phyloP scores from a whole-genome alignment of 2,888 invertebrate genomes.

The Drosophila siamana region DNA sequence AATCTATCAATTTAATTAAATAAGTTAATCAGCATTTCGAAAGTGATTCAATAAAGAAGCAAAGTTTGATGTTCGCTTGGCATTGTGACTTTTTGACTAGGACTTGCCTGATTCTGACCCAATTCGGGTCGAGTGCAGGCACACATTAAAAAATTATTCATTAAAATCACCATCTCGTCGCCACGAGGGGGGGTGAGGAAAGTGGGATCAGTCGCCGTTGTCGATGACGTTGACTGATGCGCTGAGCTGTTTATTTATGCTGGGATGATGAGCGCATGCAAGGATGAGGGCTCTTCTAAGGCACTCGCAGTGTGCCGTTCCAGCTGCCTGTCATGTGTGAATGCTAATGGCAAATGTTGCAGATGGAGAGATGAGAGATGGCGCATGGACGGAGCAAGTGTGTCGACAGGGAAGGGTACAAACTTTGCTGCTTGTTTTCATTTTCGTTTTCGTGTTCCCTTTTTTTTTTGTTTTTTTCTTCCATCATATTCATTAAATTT shows the following conservation, averaged over 20 bases:
- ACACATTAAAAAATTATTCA: conserved; percentile 71
- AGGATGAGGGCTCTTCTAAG: conserved; percentile 11
- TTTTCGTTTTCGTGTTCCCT: conserved; percentile 21
- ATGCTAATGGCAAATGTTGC: conserved; percentile 34
- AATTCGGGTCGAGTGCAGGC: conserved; percentile 33
- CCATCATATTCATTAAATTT: conserved; percentile 73
- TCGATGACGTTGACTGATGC: conserved; percentile 71
- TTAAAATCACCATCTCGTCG: conserved; percentile 57
- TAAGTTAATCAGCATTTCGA: neutral
- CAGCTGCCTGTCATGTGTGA: conserved; percentile 46
- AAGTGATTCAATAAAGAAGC: neutral
- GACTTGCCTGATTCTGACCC: conserved; percentile 38
- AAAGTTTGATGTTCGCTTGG: neutral
- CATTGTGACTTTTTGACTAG: conserved; percentile 22
- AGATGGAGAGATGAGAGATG: neutral
- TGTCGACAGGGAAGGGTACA: conserved; percentile 10
- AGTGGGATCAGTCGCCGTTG: conserved; percentile 21
- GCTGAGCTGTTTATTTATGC: conserved; percentile 59
- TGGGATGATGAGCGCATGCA: conserved; percentile 16
- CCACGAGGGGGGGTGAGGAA: neutral
- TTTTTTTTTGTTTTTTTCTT: no score
- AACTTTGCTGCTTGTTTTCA: conserved; percentile 34
- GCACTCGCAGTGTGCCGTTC: conserved; percentile 16
- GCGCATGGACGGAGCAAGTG: no score
- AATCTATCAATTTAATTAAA: no score